These are phyloP conservation scores for Nematolebias whitei DNA, from an alignment of 2,113 vertebrate species.

Conservation along the genomic window DNA sequence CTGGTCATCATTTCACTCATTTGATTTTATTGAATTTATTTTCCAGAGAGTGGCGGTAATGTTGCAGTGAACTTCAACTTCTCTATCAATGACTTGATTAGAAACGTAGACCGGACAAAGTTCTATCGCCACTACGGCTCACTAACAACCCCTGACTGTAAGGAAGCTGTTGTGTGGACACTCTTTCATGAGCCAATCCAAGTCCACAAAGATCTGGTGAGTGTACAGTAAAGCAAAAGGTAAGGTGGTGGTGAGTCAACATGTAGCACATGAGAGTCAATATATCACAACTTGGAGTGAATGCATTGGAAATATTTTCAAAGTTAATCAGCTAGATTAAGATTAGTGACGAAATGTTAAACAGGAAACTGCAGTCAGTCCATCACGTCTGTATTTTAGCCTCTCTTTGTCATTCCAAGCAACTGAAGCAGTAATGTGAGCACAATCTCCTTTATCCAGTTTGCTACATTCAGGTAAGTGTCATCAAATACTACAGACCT, in stretches of 20 bases:
- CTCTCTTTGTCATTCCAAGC: background rate
- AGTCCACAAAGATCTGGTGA: constrained; percentile 57
- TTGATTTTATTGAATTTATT: background rate
- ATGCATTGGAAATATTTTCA: too few relatives aligned
- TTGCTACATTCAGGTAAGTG: background rate
- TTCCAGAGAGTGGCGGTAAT: constrained; percentile 5
- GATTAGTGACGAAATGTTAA: background rate
- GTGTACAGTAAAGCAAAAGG: background rate
- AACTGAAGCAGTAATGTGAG: background rate
- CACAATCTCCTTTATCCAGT: background rate
- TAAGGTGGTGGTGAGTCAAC: background rate
- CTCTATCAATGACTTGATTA: constrained; percentile 71
- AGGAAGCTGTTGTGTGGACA: constrained; percentile 77
- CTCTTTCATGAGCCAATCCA: constrained; percentile 77
- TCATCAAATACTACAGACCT: background rate
- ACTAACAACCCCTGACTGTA: constrained; percentile 76
- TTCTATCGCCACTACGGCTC: constrained; percentile 81
- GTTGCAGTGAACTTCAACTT: constrained; percentile 4
- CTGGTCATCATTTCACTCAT: too few relatives aligned
- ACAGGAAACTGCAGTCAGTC: background rate
- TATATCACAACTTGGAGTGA: background rate
- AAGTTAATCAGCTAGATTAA: background rate
- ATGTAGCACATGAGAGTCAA: background rate
- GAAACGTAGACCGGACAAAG: constrained; percentile 58
- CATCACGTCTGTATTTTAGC: background rate